Percentiles rank a stretch among this genome's conserved stretches.
phyloP scores from a whole-genome alignment of 2,113 vertebrate species.

The Callocephalon fimbriatum region DNA sequence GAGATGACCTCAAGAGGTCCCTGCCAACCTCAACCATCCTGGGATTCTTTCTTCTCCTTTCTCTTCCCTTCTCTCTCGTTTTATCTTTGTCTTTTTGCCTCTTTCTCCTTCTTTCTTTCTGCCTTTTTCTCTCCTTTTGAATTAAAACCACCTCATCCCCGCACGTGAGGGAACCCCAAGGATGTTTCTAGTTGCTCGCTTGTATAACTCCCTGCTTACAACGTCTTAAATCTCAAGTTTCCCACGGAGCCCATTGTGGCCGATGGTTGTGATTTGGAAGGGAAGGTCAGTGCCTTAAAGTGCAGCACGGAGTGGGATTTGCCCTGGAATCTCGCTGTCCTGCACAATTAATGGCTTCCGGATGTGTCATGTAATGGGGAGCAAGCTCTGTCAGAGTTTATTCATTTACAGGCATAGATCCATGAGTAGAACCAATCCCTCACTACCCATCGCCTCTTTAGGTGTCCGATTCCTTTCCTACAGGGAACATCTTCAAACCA shows the following conservation, averaged over 20 bases:
- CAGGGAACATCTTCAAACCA: rapidly evolving
- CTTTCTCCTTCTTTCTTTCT: neutral
- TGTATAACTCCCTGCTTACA: neutral
- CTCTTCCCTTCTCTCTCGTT: neutral
- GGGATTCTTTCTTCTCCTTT: neutral
- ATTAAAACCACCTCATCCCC: neutral
- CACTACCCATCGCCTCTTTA: rapidly evolving
- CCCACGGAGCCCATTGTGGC: rapidly evolving
- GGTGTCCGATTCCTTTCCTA: neutral
- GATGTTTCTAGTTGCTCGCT: neutral
- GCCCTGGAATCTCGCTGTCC: neutral
- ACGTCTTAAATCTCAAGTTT: neutral
- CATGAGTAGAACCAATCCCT: neutral
- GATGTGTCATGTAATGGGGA: neutral
- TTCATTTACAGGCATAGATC: neutral
- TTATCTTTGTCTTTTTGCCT: neutral
- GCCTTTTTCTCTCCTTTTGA: neutral
- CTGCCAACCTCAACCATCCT: neutral
- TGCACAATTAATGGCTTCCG: neutral
- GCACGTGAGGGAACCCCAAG: neutral
- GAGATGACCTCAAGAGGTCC: neutral
- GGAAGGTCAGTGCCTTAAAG: neutral
- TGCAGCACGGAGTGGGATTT: neutral
- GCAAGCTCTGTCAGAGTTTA: neutral
- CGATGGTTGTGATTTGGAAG: neutral